Conservation (phyloP, 2,113 vertebrate genomes). For the Spermophilus dauricus region DNA sequence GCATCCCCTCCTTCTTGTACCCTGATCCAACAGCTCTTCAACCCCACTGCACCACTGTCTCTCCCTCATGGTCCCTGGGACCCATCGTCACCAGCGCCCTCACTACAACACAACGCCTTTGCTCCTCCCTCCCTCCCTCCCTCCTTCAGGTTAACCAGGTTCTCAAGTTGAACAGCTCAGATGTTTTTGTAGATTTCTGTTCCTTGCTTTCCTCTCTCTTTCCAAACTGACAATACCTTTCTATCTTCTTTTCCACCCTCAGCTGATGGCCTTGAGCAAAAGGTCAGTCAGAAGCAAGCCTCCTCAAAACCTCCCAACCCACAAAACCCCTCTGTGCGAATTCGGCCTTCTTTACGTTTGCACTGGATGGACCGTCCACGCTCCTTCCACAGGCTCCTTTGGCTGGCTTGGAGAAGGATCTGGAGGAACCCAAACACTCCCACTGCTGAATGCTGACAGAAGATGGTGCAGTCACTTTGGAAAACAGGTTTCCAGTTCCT, state of each 20-base stretch:
- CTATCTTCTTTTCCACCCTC: background rate
- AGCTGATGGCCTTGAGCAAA: background rate
- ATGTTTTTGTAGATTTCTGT: background rate
- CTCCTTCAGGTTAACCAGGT: background rate
- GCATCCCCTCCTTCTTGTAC: background rate
- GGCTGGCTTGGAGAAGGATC: background rate
- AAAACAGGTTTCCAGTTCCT: background rate
- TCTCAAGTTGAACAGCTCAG: background rate
- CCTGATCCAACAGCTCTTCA: background rate
- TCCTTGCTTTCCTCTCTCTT: background rate
- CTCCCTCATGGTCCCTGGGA: too few species aligned
- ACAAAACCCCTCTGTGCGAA: background rate
- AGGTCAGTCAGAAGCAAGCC: background rate
- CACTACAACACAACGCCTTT: accelerated
- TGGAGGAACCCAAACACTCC: background rate
- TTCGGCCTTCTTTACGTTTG: background rate
- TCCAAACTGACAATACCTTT: background rate
- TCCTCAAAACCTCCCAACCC: background rate
- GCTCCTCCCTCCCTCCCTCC: too few species aligned
- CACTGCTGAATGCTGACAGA: background rate
- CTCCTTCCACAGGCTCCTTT: background rate
- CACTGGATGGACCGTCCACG: background rate
- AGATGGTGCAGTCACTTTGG: background rate
- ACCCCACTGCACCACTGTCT: too few species aligned
- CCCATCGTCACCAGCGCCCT: too few species aligned